Evolutionary conservation across 53 echinoderm and acorn worm species (phyloP), one percentile per base, ranked within the genome.

Genomic region (Luidia sarsii): DNA sequence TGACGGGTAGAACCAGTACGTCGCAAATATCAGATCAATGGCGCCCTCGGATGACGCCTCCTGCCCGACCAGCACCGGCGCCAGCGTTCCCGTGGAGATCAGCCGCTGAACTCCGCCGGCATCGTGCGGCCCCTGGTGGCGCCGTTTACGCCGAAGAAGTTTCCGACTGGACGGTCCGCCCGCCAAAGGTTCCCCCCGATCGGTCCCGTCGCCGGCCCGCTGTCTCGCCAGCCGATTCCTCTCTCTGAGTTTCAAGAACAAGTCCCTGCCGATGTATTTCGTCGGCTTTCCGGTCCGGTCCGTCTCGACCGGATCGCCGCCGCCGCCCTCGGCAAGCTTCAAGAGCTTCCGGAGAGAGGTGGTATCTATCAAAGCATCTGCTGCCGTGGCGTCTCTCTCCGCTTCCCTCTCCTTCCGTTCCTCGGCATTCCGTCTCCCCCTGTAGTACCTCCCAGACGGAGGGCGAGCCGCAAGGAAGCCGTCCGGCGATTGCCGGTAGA

Each of bases 1-100:
- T 2, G 85, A 51, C 18, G 97, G 97, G 77, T 91, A 96, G 68
- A 93, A 91, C 97, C 97, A 96, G 70, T 96, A 96, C 5, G 88
- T 90, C 14, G 89, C 88, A 81, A 96, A 96, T 28, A 96, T 71
- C 41, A 93, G 59, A 70, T 96, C 97, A 28, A 93, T 96, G 80
- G 90, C 89, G 67, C 89, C 69, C 3, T 59, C 75, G 10, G 57
- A 15, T 20, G 33, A 21, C 34, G 50, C 82, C 32, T n/a, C 67
- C 27, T 60, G 8, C 0, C 93, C 81, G 10, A 70, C 70, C 33
- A 77, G 61, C 16, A 61, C 77, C 10, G 97, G 97, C 3, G 91
- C 97, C 61, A 96, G 57, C 18, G 80, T 86, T 27, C 93, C 97
- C 1, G 97, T 96, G 14, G 93, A 84, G 23, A 96, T 82, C 24